Percentiles rank a stretch among this genome's conserved stretches.
Conservation (phyloP, 2,797 vertebrate species). For the Pangasius mekongensis region DNA sequence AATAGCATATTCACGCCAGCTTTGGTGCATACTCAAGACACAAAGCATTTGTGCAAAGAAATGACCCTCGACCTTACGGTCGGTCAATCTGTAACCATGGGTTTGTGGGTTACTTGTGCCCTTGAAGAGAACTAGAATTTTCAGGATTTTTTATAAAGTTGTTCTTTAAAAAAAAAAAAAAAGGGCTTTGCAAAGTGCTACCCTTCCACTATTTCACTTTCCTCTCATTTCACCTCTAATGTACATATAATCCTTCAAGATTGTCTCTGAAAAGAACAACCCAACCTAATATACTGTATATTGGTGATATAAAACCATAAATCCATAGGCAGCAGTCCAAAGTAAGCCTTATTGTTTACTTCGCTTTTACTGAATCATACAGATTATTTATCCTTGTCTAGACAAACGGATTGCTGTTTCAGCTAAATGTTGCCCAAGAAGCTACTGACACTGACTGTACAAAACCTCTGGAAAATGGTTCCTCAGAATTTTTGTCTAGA, state of each 20-base stretch:
- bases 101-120: background rate
- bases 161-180: background rate
- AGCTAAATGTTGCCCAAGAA: background rate
- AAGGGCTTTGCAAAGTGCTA: background rate
- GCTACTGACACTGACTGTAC: background rate
- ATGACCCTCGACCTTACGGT: background rate
- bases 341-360: background rate
- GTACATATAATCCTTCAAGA: constrained; percentile 3
- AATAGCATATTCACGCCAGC: background rate
- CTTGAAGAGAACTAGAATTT: background rate
- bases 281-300: background rate
- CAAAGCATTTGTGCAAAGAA: no score
- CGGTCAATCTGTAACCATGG: no score
- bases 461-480: background rate
- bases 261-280: background rate
- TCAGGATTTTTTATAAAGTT: background rate
- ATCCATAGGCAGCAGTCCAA: background rate
- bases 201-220: background rate
- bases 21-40: background rate
- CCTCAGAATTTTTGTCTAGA: constrained; percentile 13
- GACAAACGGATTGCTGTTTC: background rate
- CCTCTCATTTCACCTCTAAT: constrained; percentile 17
- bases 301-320: background rate
- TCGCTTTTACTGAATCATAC: background rate
- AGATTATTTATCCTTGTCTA: background rate